Evolutionary conservation across 2,113 vertebrate species (phyloP).

Genomic region (Manacus vitellinus): DNA sequence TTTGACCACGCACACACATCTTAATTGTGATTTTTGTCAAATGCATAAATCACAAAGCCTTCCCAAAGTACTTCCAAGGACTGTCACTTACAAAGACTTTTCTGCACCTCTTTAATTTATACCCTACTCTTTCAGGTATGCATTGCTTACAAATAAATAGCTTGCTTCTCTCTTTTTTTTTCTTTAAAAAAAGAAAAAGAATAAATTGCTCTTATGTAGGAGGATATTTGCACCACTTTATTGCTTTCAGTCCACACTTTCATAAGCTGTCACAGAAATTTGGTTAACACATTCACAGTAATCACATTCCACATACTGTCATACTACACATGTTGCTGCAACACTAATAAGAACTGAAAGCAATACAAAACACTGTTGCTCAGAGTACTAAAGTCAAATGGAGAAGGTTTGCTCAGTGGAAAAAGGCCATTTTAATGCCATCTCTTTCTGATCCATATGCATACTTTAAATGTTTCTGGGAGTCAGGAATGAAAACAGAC

Average conservation of each 20-base stretch:
- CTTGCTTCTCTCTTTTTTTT: background rate
- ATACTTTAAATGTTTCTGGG: background rate
- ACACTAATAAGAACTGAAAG: background rate
- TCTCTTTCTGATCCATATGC: background rate
- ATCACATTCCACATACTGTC: background rate
- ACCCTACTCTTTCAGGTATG: background rate
- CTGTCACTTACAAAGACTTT: background rate
- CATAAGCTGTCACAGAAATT: background rate
- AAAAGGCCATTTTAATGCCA: background rate
- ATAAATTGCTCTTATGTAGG: background rate
- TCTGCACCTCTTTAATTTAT: background rate
- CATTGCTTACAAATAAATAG: background rate
- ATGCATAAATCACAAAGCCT: background rate
- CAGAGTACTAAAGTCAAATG: background rate
- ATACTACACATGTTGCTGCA: background rate
- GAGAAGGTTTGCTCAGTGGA: background rate
- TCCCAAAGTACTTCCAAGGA: background rate
- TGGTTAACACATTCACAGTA: background rate
- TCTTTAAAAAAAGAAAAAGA: background rate
- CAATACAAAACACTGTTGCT: background rate
- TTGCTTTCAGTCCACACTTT: background rate
- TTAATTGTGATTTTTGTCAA: background rate
- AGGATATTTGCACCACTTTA: background rate
- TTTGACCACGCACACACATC: background rate
- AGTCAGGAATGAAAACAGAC: background rate